Evolutionary conservation across 2,888 invertebrate genomes (phyloP).

Genomic region (Carabus problematicus): DNA sequence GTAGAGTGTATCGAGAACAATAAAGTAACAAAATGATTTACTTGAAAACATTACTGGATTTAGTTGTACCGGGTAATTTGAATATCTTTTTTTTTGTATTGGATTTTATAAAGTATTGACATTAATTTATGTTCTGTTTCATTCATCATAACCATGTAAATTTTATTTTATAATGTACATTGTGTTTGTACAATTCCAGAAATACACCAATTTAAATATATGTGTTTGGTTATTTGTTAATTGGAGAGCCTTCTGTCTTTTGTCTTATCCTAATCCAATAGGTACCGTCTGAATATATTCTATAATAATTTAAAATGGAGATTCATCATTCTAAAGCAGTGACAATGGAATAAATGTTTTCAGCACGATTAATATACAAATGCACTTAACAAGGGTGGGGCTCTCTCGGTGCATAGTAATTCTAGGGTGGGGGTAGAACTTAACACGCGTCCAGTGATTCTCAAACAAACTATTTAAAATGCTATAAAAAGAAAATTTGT

Average conservation of each 20-base stretch:
- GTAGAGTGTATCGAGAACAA: slow-evolving; percentile 22
- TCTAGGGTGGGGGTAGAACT: slow-evolving; percentile 35
- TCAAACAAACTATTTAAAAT: slow-evolving; percentile 10
- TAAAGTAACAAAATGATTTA: slow-evolving; percentile 37
- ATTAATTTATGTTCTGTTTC: too few relatives aligned
- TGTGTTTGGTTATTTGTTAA: neutral
- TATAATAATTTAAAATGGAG: neutral
- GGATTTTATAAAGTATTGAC: too few relatives aligned
- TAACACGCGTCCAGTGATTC: slow-evolving; percentile 22
- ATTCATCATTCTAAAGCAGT: neutral
- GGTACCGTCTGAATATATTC: too few relatives aligned
- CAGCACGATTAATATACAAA: slow-evolving; percentile 34
- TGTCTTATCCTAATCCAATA: neutral
- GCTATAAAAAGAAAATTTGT: too few relatives aligned
- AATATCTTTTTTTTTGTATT: too few relatives aligned
- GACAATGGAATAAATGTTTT: slow-evolving; percentile 23
- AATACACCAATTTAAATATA: too few relatives aligned
- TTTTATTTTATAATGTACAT: neutral
- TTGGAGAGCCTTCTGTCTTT: neutral
- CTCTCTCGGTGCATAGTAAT: slow-evolving; percentile 39
- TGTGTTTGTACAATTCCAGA: too few relatives aligned
- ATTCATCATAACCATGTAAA: too few relatives aligned
- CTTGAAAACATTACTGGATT: neutral
- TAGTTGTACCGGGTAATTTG: too few relatives aligned
- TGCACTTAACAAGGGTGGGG: slow-evolving; percentile 42